Percentiles rank a stretch among this genome's conserved stretches.
Conservation (phyloP, 2,113 vertebrate species). For the Tringa solitaria region DNA sequence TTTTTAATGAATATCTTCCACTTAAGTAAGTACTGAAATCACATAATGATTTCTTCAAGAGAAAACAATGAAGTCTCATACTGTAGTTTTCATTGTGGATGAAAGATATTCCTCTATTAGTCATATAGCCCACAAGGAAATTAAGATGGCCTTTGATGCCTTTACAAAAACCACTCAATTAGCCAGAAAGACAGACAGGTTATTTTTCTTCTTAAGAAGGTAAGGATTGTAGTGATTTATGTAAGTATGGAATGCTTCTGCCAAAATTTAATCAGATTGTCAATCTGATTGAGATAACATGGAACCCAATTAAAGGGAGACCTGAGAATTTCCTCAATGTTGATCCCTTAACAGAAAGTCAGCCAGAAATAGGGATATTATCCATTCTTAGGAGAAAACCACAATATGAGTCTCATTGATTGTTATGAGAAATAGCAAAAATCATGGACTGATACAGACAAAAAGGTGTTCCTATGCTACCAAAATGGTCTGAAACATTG, state of each 20-base stretch:
- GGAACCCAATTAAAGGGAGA: not conserved
- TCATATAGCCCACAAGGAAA: not conserved
- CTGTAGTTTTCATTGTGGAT: not conserved
- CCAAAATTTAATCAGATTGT: not conserved
- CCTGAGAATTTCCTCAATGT: not conserved
- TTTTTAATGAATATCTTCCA: conserved; percentile 13
- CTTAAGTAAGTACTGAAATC: not conserved
- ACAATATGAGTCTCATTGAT: not conserved
- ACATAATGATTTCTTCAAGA: not conserved
- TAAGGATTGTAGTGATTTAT: not conserved
- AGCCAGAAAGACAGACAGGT: not conserved
- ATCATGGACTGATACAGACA: not conserved
- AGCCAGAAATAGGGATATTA: not conserved
- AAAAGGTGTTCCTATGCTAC: not conserved
- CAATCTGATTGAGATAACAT: not conserved
- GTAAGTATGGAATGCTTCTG: not conserved
- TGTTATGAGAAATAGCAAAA: not conserved
- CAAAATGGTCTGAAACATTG: not conserved
- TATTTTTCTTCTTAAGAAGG: not conserved
- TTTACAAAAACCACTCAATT: not conserved
- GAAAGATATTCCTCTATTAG: not conserved
- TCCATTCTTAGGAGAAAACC: not conserved
- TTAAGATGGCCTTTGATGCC: conserved; percentile 3
- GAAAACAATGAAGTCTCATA: not conserved
- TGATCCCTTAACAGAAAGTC: not conserved